phyloP scores from a whole-genome alignment of 35 echinoderm and acorn worm genomes.

The Apostichopus californicus region DNA sequence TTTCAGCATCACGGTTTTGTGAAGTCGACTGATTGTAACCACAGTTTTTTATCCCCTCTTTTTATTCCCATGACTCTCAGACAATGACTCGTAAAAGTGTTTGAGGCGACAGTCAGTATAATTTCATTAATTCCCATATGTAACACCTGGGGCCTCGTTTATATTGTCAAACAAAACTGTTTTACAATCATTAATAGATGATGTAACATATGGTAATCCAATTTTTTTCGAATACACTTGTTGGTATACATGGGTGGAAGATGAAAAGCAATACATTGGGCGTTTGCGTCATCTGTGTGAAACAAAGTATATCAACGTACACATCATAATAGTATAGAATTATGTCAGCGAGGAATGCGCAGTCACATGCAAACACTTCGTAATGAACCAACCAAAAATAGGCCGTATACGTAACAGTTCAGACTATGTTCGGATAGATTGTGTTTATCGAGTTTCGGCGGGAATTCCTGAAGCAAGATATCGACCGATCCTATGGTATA shows the following conservation, averaged over 20 bases:
- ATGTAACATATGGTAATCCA: slow-evolving; percentile 6
- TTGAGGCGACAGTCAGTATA: too few relatives aligned
- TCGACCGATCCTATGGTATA: too few relatives aligned
- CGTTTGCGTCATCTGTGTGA: slow-evolving; percentile 12
- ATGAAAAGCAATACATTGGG: slow-evolving; percentile 7
- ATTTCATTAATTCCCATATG: not conserved
- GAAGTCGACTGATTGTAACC: too few relatives aligned
- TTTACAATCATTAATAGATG: not conserved
- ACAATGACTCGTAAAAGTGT: too few relatives aligned
- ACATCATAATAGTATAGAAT: slow-evolving; percentile 7
- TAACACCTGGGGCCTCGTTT: not conserved
- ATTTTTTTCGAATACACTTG: not conserved
- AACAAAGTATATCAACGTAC: slow-evolving; percentile 2
- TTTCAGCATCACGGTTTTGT: too few relatives aligned
- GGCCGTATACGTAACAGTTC: slow-evolving; percentile 12
- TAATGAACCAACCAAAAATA: slow-evolving; percentile 15
- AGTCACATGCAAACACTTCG: slow-evolving; percentile 13
- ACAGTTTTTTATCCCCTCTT: too few relatives aligned
- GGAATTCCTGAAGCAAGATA: too few relatives aligned
- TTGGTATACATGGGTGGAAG: not conserved
- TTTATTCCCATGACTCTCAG: too few relatives aligned
- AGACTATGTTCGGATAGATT: not conserved
- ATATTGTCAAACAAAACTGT: not conserved
- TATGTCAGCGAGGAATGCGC: not conserved
- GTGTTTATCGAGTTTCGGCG: too few relatives aligned